Evolutionary conservation across 2,888 invertebrate genomes (phyloP), one percentile per base, ranked within the genome.

Genomic region (Alsophila aescularia): DNA sequence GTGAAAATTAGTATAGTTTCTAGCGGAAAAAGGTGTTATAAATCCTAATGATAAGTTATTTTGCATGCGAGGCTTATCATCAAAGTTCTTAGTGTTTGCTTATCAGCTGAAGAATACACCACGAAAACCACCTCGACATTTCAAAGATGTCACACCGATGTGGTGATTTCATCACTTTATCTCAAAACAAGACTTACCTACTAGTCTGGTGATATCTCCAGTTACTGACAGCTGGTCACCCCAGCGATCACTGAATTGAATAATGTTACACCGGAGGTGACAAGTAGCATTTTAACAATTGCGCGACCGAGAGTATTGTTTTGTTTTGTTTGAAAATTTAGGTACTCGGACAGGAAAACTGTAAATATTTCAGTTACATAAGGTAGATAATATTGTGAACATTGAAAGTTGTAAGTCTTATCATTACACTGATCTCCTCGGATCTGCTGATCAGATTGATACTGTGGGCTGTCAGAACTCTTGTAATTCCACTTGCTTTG

Each of bases 231-330:
- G 49, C 45, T 65, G 52, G 52, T 52, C 62, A 57, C 58, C 62
- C 44, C 42, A 57, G 51, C 50, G 45, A 36, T 59, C 42, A 35
- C 48, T 61, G 14, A 65, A 65, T 66, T 63, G 52, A 27, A 63
- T 62, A 64, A 61, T 61, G 52, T 44, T 39, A 42, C 40, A 32
- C 69, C 72, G 78, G 76, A 76, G 73, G 66, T 73, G 75, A 73
- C 70, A 68, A 61, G 43, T 54, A 49, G 55, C 59, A 52, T 48
- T 52, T 45, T 39, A 31, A 52, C 52, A 64, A 64, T 9, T 32
- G 5, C 32, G 12, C 13, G 2, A 7, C 61, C 54, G 48, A 41
- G 45, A 49, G 53, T 57, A 58, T 53, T 49, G 50, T 32, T 53
- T 58, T 60, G 40, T 49, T 54, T 54, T 34, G 12, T 27, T 43